phyloP scores from a whole-genome alignment of 1,140 invertebrate species.

The Lamellibrachia luymesi region DNA sequence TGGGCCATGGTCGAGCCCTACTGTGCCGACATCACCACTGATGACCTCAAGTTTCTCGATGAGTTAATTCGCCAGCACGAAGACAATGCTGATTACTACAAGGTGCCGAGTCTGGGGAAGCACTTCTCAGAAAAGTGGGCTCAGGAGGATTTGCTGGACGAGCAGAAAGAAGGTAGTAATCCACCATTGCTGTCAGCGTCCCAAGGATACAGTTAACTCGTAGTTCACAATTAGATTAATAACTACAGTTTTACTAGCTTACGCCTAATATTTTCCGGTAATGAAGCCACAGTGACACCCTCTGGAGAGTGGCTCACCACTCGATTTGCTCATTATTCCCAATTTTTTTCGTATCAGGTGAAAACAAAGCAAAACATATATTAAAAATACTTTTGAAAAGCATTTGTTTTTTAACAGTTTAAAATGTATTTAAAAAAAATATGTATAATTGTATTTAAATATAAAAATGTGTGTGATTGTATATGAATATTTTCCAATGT shows the following conservation, averaged over 20 bases:
- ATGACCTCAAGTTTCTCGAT: slow-evolving; percentile 72
- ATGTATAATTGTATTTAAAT: neutral
- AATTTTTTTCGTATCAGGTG: too few species aligned
- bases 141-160: slow-evolving; percentile 77
- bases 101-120: slow-evolving; percentile 80
- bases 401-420: neutral
- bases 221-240: too few species aligned
- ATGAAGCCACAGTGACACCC: too few species aligned
- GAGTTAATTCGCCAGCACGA: slow-evolving; percentile 71
- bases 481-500: neutral
- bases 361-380: too few species aligned
- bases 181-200: too few species aligned
- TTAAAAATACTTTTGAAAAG: neutral
- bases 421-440: neutral
- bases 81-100: slow-evolving; percentile 68
- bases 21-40: slow-evolving; percentile 81
- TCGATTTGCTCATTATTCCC: too few species aligned
- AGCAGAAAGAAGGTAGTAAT: slow-evolving; percentile 67
- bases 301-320: too few species aligned
- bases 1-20: slow-evolving; percentile 93
- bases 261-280: too few species aligned
- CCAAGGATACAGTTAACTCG: too few species aligned
- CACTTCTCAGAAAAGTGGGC: slow-evolving; percentile 89
- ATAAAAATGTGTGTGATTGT: neutral
- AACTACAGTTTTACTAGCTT: too few species aligned